Conservation (phyloP, 2,113 vertebrate species). For the Madoqua kirkii region DNA sequence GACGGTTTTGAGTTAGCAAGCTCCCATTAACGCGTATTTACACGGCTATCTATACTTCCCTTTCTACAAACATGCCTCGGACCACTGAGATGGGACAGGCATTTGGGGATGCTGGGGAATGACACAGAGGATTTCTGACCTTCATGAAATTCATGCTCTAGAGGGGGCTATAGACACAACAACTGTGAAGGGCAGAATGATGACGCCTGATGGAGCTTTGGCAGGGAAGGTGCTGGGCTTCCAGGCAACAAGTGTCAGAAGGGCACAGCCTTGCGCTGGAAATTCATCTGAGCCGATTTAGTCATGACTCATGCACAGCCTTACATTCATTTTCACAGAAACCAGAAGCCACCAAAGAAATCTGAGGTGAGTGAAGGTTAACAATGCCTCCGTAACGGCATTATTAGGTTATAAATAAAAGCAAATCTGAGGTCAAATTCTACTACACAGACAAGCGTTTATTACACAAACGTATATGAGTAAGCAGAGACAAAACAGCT, state of each 20-base stretch:
- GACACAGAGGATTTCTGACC: neutral
- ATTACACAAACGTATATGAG: constrained; percentile 8
- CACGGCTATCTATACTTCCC: neutral
- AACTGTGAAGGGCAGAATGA: neutral
- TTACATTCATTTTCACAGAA: neutral
- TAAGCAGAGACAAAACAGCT: neutral
- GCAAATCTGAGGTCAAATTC: constrained; percentile 27
- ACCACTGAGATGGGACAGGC: neutral
- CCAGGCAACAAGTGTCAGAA: neutral
- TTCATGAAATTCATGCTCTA: neutral
- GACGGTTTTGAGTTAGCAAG: neutral
- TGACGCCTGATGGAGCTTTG: neutral
- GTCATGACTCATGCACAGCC: neutral
- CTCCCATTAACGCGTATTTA: neutral
- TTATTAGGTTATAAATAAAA: constrained; percentile 57
- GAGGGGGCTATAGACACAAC: neutral
- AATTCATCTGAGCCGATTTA: neutral
- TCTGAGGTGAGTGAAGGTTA: constrained; percentile 46
- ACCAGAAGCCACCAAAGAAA: constrained; percentile 30
- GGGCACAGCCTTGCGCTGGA: neutral
- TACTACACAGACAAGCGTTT: neutral
- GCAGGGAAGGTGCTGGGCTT: neutral
- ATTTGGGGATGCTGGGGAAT: neutral
- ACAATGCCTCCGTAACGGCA: neutral
- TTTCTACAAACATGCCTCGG: neutral